A percentile compares a stretch with the other conserved stretches of the same genome.
Evolutionary conservation across 2,888 invertebrate species (phyloP).

Genomic region (Agonopterix alstromeriana): DNA sequence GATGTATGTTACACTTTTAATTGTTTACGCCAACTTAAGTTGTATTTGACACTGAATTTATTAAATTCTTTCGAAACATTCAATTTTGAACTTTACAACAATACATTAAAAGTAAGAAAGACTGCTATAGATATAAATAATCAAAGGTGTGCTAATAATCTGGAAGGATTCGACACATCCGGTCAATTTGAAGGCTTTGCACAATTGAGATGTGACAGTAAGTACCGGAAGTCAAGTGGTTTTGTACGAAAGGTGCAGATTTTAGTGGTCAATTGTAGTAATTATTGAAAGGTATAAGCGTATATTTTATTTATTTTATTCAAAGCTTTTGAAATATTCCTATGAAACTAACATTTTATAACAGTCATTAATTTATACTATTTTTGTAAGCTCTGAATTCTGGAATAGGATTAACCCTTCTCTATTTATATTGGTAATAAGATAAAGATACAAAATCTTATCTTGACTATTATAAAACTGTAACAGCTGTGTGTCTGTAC

Average conservation of each 20-base stretch:
- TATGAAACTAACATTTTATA: no score
- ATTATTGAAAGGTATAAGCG: not conserved
- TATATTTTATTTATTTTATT: no score
- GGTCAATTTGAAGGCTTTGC: conserved; percentile 33
- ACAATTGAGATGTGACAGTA: conserved; percentile 29
- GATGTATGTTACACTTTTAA: conserved; percentile 5
- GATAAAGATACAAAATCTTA: no score
- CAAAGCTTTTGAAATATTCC: no score
- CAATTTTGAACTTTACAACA: not conserved
- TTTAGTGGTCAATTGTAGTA: conserved; percentile 2
- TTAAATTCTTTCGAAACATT: not conserved
- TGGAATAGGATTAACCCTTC: no score
- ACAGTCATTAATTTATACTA: no score
- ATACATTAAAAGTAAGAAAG: not conserved
- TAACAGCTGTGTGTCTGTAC: no score
- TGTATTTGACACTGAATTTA: conserved; percentile 1
- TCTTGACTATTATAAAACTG: no score
- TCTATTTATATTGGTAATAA: no score
- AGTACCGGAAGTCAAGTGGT: conserved; percentile 28
- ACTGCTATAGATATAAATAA: not conserved
- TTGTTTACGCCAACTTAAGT: not conserved
- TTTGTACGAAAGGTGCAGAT: conserved; percentile 10
- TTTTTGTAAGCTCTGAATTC: no score
- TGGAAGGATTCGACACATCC: conserved; percentile 27
- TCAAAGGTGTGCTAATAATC: not conserved